Percentiles rank a stretch among this genome's conserved stretches.
phyloP scores from a whole-genome alignment of 2,797 vertebrate species.

The Sebastolobus alascanus region DNA sequence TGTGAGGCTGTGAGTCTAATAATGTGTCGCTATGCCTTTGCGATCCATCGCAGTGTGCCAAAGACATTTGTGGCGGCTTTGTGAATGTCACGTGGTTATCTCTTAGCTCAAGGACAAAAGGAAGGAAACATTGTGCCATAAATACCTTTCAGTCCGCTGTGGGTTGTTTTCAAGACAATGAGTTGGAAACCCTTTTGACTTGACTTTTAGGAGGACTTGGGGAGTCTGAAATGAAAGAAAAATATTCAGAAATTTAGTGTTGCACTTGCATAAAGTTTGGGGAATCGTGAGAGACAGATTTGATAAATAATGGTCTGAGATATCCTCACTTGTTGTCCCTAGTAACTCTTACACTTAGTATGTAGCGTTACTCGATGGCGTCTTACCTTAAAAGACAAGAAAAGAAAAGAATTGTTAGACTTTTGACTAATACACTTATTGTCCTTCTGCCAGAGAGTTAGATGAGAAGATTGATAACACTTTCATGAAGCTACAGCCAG shows the following conservation, averaged over 20 bases:
- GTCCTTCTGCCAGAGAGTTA: too few species aligned
- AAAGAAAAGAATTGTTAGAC: too few species aligned
- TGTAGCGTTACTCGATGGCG: neutral
- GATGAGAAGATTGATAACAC: too few species aligned
- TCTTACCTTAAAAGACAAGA: neutral
- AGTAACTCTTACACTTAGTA: neutral
- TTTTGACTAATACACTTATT: too few species aligned
- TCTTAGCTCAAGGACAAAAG: conserved; percentile 50
- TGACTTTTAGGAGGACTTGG: neutral
- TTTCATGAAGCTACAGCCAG: neutral
- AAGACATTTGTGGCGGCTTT: conserved; percentile 36
- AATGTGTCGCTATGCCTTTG: conserved; percentile 13
- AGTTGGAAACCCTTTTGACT: conserved; percentile 4
- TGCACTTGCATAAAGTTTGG: neutral
- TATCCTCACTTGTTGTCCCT: neutral
- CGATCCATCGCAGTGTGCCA: conserved; percentile 4
- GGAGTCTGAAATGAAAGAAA: neutral
- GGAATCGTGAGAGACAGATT: too few species aligned
- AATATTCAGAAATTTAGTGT: neutral
- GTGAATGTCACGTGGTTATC: conserved; percentile 29
- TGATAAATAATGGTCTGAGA: too few species aligned
- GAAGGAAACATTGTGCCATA: conserved; percentile 30
- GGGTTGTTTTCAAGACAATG: conserved; percentile 34
- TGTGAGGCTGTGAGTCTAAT: neutral
- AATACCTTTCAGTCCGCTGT: conserved; percentile 16